Percentiles rank a stretch among this genome's conserved stretches.
Conservation (phyloP, 2,797 vertebrate species). For the Chiloscyllium punctatum region DNA sequence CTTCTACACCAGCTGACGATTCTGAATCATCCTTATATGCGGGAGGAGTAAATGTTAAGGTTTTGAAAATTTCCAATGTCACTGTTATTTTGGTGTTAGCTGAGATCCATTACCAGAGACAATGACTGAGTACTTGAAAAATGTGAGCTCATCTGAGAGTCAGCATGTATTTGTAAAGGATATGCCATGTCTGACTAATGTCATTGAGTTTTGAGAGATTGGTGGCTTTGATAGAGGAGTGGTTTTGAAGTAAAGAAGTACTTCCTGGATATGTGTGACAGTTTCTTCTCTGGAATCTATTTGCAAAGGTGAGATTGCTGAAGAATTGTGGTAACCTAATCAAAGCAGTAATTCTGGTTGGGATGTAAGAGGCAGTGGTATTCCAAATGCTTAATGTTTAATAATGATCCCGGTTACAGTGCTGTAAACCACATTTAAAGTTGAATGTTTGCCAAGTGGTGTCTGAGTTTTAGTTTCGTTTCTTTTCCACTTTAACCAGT, state of each 20-base stretch:
- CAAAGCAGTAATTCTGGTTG: not conserved
- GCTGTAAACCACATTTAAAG: not conserved
- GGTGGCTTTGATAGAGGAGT: not conserved
- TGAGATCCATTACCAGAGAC: not conserved
- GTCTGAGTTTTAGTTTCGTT: conserved; percentile 9
- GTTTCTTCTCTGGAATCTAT: not conserved
- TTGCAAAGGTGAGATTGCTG: not conserved
- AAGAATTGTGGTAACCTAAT: not conserved
- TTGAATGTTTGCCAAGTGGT: not conserved
- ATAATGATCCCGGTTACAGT: not conserved
- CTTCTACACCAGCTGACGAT: too few species aligned
- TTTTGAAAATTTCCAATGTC: not conserved
- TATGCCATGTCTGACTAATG: conserved; percentile 6
- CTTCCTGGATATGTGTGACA: not conserved
- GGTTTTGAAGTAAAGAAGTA: not conserved
- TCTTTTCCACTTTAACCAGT: not conserved
- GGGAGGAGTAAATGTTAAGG: not conserved
- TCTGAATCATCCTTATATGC: not conserved
- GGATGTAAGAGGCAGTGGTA: not conserved
- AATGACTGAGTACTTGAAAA: not conserved
- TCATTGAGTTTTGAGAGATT: not conserved
- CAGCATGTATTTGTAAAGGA: not conserved
- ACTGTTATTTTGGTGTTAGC: not conserved
- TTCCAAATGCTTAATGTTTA: not conserved
- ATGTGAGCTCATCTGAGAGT: not conserved